Conservation (phyloP, 2,113 vertebrate species). For the Tyrannus savana region DNA sequence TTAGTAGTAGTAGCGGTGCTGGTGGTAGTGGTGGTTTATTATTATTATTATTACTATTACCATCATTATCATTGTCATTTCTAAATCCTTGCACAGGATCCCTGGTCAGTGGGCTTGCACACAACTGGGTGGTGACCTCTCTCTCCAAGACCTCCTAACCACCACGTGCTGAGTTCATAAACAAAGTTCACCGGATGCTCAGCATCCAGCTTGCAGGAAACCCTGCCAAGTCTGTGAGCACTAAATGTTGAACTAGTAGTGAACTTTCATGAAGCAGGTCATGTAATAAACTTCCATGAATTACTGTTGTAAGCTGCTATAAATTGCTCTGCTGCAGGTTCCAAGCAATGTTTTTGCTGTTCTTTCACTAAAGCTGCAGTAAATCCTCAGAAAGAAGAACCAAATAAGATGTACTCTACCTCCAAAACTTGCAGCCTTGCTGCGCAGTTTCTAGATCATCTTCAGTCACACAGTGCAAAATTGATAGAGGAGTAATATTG, state of each 20-base stretch:
- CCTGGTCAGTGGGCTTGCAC: not conserved
- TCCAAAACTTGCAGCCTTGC: not conserved
- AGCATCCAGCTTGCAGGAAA: conserved; percentile 11
- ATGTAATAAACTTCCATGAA: conserved; percentile 10
- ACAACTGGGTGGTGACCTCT: not conserved
- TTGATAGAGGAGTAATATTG: not conserved
- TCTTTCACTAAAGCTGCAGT: not conserved
- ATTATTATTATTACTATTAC: not conserved
- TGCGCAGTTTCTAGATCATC: not conserved
- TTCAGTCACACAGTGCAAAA: not conserved
- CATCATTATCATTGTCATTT: not conserved
- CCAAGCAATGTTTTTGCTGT: not conserved
- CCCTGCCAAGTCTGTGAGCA: not conserved
- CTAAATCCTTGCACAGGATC: not conserved
- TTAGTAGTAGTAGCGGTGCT: not conserved
- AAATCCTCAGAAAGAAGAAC: not conserved
- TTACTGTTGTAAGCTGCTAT: conserved; percentile 14
- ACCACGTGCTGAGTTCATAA: not conserved
- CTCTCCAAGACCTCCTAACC: not conserved
- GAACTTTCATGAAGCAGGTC: conserved; percentile 20
- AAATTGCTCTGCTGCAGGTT: not conserved
- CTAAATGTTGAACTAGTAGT: conserved; percentile 38
- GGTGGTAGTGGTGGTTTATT: not conserved
- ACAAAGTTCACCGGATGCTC: not conserved
- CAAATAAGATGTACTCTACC: not conserved